Evolutionary conservation across 2,113 vertebrate genomes (phyloP).

Genomic region (Sylvietta virens): DNA sequence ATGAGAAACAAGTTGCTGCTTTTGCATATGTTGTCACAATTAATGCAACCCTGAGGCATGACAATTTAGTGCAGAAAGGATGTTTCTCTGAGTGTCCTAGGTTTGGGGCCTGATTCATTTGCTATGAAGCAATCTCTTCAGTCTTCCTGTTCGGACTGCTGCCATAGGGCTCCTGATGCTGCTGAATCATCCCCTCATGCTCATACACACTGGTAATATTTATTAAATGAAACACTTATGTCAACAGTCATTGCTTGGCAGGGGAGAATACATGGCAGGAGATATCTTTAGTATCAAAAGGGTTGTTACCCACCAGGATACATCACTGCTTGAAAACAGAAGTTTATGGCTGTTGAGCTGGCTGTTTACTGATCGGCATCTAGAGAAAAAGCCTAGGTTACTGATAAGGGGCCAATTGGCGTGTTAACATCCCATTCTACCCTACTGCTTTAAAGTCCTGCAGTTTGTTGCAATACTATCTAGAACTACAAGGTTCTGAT

Average conservation of each 20-base stretch:
- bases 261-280: background rate
- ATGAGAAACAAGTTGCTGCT: background rate
- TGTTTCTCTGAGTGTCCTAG: background rate
- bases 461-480: background rate
- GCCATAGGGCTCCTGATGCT: background rate
- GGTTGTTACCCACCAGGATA: conserved; percentile 25
- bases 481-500: background rate
- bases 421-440: background rate
- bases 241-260: conserved; percentile 37
- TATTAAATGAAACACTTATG: conserved; percentile 28
- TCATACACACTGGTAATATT: background rate
- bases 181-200: background rate
- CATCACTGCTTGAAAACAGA: background rate
- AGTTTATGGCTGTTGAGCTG: background rate
- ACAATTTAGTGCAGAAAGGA: background rate
- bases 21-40: background rate
- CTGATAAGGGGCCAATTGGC: background rate
- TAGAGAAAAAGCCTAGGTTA: background rate
- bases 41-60: background rate
- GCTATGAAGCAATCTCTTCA: background rate
- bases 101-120: background rate
- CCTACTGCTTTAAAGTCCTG: background rate
- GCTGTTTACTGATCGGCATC: background rate
- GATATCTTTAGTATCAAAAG: conserved; percentile 2
- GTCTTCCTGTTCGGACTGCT: background rate